A percentile compares a stretch with the other conserved stretches of the same genome.
Conservation (phyloP, 2,888 invertebrate species). For the Agrochola circellaris region DNA sequence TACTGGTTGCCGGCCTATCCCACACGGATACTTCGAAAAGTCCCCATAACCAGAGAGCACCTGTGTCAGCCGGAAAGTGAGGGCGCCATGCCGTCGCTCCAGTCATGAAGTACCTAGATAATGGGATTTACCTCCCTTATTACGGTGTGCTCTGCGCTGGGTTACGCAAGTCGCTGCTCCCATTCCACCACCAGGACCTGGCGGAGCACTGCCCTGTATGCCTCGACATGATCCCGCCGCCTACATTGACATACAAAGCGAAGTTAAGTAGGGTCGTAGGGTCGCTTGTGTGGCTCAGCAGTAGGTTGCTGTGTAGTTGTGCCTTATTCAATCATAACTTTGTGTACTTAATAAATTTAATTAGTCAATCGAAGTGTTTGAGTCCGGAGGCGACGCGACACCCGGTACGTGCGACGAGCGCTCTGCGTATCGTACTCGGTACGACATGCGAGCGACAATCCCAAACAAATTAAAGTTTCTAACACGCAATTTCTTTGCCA, state of each 20-base stretch:
- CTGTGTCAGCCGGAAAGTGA: neutral
- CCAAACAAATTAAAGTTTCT: constrained; percentile 61
- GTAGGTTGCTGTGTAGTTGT: neutral
- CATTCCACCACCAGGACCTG: too few relatives aligned
- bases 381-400: neutral
- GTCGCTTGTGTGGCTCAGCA: neutral
- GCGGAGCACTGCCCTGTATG: neutral
- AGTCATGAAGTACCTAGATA: neutral
- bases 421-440: neutral
- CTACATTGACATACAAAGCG: neutral
- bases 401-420: neutral
- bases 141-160: neutral
- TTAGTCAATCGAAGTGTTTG: neutral
- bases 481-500: constrained; percentile 65
- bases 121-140: too few relatives aligned
- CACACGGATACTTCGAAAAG: too few relatives aligned
- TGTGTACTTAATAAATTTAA: neutral
- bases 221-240: neutral
- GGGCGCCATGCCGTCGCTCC: neutral
- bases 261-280: neutral
- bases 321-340: neutral
- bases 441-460: constrained; percentile 5
- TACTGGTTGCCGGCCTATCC: neutral
- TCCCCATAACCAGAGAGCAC: too few relatives aligned
- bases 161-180: neutral